Evolutionary conservation across 2,113 vertebrate species (phyloP), one percentile per base, ranked within the genome.

Genomic region (Centrocercus urophasianus): DNA sequence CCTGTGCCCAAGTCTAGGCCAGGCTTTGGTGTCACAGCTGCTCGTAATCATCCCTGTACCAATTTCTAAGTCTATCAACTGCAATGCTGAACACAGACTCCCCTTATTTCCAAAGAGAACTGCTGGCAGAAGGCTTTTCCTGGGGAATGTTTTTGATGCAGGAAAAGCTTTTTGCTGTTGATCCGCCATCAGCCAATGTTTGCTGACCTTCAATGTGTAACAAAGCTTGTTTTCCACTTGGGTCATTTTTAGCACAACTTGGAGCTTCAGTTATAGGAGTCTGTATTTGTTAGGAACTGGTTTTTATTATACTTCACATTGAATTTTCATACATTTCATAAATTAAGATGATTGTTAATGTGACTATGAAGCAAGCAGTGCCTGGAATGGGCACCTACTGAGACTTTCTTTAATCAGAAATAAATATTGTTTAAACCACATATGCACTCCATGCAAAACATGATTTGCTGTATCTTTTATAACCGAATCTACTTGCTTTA

Each of bases 351-450:
- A 32, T 16, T 73, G 11, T 65, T 80, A 76, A 59, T 19, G 20
- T 5, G 30, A 12, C 8, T 88, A 28, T 47, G 40, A 60, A 80
- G 38, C 17, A 82, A 88, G 10, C 18, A 84, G 28, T 34, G 22
- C 21, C 11, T 30, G 34, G 42, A 66, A 73, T 38, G 42, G 42
- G 6, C 36, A 86, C 4, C 19, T 72, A 71, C 1, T 71, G 78
- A 93, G 28, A 74, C 1, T 6, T 89, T 75, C 32, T 61, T 38
- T 25, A 61, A n/a, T 56, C 22, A 76, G 25, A 90, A 86, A 79
- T 32, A 94, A 89, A 67, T 16, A 12, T 56, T 87, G 88, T 92
- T 89, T 48, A 66, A 72, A 61, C 8, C 16, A 69, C n/a, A n/a
- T 6, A 43, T 3, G 32, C 16, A 54, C 10, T n/a, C 20, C 5